Conservation (phyloP, 2,113 vertebrate genomes). For the Seriola rivoliana region DNA sequence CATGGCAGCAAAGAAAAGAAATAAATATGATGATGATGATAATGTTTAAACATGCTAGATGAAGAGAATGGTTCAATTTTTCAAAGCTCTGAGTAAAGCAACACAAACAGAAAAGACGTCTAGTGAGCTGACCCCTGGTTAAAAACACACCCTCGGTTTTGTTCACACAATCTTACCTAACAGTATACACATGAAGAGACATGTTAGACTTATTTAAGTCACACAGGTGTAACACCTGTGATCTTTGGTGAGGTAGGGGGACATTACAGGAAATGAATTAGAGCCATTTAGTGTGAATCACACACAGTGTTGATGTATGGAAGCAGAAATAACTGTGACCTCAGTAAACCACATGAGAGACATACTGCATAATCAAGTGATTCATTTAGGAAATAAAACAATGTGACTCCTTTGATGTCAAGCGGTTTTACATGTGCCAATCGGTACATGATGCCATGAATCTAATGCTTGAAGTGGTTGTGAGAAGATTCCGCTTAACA, state of each 20-base stretch:
- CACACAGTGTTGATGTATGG: neutral
- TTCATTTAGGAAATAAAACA: slow-evolving; percentile 14
- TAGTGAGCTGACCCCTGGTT: neutral
- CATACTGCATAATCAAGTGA: neutral
- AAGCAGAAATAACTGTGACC: slow-evolving; percentile 23
- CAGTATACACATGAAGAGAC: neutral
- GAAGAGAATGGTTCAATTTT: neutral
- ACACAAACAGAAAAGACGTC: slow-evolving; percentile 5
- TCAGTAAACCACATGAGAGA: slow-evolving; percentile 1
- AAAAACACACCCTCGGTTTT: neutral
- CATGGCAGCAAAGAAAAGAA: slow-evolving; percentile 13
- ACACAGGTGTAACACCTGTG: neutral
- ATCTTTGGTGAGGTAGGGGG: neutral
- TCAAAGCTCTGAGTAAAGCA: neutral
- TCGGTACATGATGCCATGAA: neutral
- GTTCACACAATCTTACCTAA: neutral
- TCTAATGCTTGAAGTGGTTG: neutral
- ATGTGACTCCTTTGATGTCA: neutral
- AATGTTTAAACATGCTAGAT: neutral
- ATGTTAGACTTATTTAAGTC: neutral
- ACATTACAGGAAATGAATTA: slow-evolving; percentile 10
- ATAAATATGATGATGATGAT: neutral
- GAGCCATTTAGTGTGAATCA: slow-evolving; percentile 27
- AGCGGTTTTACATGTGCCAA: neutral
- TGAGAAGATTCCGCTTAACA: neutral